A percentile compares a stretch with the other conserved stretches of the same genome.
phyloP scores from a whole-genome alignment of 2,797 vertebrate species.

The Brachymystax lenok region DNA sequence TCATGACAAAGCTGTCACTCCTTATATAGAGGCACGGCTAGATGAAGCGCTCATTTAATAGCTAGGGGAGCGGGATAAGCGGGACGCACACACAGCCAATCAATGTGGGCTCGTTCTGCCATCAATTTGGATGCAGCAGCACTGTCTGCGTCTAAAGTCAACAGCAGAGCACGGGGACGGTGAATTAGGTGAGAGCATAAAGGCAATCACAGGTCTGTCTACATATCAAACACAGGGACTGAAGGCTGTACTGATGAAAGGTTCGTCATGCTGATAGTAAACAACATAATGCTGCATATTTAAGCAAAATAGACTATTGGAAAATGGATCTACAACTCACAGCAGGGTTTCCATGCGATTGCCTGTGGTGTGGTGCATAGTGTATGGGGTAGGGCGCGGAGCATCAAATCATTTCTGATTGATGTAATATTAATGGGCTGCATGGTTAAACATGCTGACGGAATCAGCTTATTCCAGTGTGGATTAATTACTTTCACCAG shows the following conservation, averaged over 20 bases:
- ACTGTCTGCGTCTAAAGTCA: constrained; percentile 14
- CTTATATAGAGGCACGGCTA: constrained; percentile 1
- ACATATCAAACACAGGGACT: too few species aligned
- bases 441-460: constrained; percentile 2
- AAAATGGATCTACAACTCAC: not conserved
- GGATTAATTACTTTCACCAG: not conserved
- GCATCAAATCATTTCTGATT: constrained; percentile 1
- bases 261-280: too few species aligned
- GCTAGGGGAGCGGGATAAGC: constrained; percentile 9
- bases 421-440: constrained; percentile 12
- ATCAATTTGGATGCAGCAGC: constrained; percentile 12
- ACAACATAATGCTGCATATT: too few species aligned
- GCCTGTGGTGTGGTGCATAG: not conserved
- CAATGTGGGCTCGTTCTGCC: constrained; percentile 20
- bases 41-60: constrained; percentile 36
- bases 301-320: too few species aligned
- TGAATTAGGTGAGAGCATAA: not conserved
- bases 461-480: not conserved
- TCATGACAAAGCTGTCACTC: constrained; percentile 29
- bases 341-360: not conserved
- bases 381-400: not conserved
- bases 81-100: constrained; percentile 3
- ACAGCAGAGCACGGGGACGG: not conserved
- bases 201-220: not conserved
- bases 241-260: too few species aligned